Base-by-base conservation (phyloP, 2,113 vertebrate genomes). In the Electrona antarctica region DNA sequence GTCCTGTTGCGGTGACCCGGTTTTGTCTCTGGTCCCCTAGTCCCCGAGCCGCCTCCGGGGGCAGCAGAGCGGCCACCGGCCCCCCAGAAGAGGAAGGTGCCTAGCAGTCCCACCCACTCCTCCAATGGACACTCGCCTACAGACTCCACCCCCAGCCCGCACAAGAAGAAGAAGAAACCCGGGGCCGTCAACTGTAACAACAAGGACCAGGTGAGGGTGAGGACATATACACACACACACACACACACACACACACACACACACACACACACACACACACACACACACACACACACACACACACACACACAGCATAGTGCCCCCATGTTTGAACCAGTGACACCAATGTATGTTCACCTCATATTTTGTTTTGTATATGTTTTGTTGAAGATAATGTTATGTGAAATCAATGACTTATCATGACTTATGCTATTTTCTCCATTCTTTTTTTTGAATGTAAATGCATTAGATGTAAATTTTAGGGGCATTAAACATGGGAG, bases 121-220 rank as follows among this genome's bases (percentile, higher is more conserved):
- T 98, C 98, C 87, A 98, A 99, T 82, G 97, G 98, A 76, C 98
- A 99, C 89, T 99, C 97, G 28, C 96, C 98, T 10, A 92, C 97
- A 71, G 97, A 98, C 84, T 92, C 94, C 50, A 97, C 97, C 7
- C 93, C 96, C 48, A 98, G 97, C 86, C 97, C 97, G 54, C 85
- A 96, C 80, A 99, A 98, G 94, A 99, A 98, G 93, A 99, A 99
- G 93, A 99, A 99, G 94, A 99, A 99, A 89, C 96, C 98, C 2
- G 98, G 97, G 76, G 93, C 97, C 63, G 82, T 98, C 79, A 94
- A 94, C 88, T 93, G 84, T 89, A 95, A 87, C 89, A 99, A 79
- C 91, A 99, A 99, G 91, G 98, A 99, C 79, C 97, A 99, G 96
- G 98, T 99, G 95, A 92, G 80, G 55, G 14, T 48, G 6, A 8